Base-by-base conservation (phyloP, 2,113 vertebrate genomes). In the Seriola quinqueradiata region DNA sequence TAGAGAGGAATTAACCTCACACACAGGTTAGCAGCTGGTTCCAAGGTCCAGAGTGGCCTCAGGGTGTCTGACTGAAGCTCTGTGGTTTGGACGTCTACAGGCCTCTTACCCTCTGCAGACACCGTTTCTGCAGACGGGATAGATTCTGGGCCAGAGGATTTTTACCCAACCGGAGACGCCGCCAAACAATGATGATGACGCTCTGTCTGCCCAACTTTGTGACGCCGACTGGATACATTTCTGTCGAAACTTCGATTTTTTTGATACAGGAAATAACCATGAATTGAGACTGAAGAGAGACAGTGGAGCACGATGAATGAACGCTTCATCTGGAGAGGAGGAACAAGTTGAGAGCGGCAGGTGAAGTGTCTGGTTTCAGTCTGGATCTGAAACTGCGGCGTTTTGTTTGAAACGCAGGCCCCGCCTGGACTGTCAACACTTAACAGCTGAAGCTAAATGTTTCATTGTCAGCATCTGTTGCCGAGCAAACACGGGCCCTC, bases 381-480 rank as follows among this genome's bases (percentile, higher is more conserved):
- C 0, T 32, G 28, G 7, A 14, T 46, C 10, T 38, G 68, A 54
- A 40, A 10, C 1, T 10, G 67, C 13, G 10, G 21, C 5, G 1
- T 36, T 5, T 40, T 17, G 52, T 36, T 38, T 50, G 11, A 63
- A 63, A 63, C 44, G 19, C 8, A n/a, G 21, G 11, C 16, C 28
- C 65, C 0, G 25, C 21, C 50, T 46, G 28, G 17, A n/a, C 61
- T 13, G 38, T 71, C 4, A 0, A 3, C 74, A 25, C 57, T 58
- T 21, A 55, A 16, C 83, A 54, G 78, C 60, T 61, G 14, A 54
- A 55, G 55, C 25, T 67, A 50, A 84, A 82, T 55, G 64, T 61
- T 78, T 86, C 66, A 70, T 50, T 50, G 81, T 70, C 67, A 59
- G 70, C 79, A 25, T 85, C 46, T 55, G 57, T 55, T 61, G 57